phyloP scores from a whole-genome alignment of 1,140 invertebrate species.

The Anoplophora glabripennis region DNA sequence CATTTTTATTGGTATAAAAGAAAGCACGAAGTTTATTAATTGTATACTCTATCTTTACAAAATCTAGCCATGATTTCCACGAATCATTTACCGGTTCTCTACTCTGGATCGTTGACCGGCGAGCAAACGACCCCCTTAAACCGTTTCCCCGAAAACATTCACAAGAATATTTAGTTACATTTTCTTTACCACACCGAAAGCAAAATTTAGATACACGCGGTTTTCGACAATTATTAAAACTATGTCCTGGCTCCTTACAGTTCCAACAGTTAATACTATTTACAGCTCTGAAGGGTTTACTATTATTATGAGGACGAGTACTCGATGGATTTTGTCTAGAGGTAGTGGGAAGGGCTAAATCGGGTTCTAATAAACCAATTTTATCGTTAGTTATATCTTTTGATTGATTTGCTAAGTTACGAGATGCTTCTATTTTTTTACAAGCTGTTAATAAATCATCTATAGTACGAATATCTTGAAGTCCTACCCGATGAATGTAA shows the following conservation, averaged over 20 bases:
- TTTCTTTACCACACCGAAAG: background rate
- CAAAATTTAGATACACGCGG: background rate
- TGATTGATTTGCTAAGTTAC: background rate
- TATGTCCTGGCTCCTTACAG: constrained; percentile 4
- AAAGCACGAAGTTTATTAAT: background rate
- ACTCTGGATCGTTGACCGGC: background rate
- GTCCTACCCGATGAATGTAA: constrained; percentile 3
- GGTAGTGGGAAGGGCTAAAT: constrained; percentile 5
- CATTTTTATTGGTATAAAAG: background rate
- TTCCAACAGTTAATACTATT: background rate
- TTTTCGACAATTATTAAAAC: background rate
- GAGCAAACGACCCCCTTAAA: background rate
- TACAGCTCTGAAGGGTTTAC: background rate
- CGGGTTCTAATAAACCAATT: background rate
- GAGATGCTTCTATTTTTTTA: constrained; percentile 5
- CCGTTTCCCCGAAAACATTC: background rate
- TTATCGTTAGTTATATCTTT: background rate
- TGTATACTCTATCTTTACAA: background rate
- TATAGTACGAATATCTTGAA: background rate
- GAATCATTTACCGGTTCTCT: constrained; percentile 4
- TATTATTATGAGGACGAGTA: background rate
- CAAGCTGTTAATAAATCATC: constrained; percentile 9
- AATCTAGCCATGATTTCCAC: background rate
- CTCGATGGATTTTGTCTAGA: too few species aligned
- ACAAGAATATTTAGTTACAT: background rate